These are phyloP conservation scores for Phaonia tiefii DNA, from an alignment of 2,888 invertebrate species.

Conservation along the genomic window DNA sequence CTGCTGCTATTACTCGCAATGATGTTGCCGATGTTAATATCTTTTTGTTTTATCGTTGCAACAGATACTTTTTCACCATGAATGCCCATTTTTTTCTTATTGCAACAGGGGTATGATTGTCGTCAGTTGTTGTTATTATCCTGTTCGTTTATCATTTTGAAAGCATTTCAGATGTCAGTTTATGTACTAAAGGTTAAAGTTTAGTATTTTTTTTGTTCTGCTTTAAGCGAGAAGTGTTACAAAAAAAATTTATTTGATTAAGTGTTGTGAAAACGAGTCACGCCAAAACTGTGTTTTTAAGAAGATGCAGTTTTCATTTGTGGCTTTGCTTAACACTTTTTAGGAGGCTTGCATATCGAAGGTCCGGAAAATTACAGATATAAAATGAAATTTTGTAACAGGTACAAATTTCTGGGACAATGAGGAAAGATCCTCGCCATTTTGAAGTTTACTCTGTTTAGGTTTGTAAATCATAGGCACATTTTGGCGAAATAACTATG, in stretches of 20 bases:
- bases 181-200: slow-evolving; percentile 25
- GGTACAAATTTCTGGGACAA: too few relatives aligned
- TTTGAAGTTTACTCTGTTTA: too few relatives aligned
- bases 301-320: too few relatives aligned
- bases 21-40: slow-evolving; percentile 23
- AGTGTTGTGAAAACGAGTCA: neutral
- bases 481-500: too few relatives aligned
- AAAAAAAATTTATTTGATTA: neutral
- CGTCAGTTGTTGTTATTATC: neutral
- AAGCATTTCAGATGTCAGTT: slow-evolving; percentile 7
- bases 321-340: too few relatives aligned
- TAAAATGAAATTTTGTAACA: too few relatives aligned
- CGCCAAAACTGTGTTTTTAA: too few relatives aligned
- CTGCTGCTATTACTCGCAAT: neutral
- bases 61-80: neutral
- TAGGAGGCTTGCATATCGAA: too few relatives aligned
- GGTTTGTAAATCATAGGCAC: too few relatives aligned
- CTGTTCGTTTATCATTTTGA: neutral
- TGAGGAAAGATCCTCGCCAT: too few relatives aligned
- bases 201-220: neutral
- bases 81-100: slow-evolving; percentile 5
- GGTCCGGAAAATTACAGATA: too few relatives aligned
- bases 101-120: neutral
- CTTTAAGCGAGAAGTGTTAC: neutral
- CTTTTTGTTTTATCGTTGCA: neutral